Evolutionary conservation across 1,140 invertebrate species (phyloP), one percentile per base, ranked within the genome.

Genomic region (Brachionus rubens): DNA sequence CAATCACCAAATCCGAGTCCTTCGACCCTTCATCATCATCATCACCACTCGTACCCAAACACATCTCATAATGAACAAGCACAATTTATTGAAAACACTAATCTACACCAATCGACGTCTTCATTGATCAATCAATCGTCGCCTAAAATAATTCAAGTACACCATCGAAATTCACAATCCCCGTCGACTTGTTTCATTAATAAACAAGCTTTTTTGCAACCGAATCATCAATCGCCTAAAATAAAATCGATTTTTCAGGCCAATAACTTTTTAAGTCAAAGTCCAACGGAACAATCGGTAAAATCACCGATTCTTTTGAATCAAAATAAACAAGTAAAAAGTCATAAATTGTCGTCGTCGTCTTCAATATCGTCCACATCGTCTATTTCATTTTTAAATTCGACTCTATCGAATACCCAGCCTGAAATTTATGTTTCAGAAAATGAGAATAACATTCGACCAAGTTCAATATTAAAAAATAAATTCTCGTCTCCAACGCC

Each of bases 71-170:
- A 24, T 43, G 36, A 65, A 10, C 24, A n/a, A n/a, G n/a, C n/a
- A n/a, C n/a, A n/a, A n/a, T n/a, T n/a, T n/a, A n/a, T n/a, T n/a
- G n/a, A n/a, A n/a, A n/a, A n/a, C n/a, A n/a, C n/a, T 9, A 41
- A 41, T 16, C 7, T 43, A 2, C 40, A 43, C 36, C 16, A 65
- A 43, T 19, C 14, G 14, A 14, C 3, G 4, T 7, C 43, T 14
- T 46, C 43, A 7, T 14, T 16, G 14, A 16, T 21, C 19, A 65
- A 43, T 41, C 40, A 41, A 12, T 43, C 59, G 1, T 65, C 59
- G 16, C 59, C 59, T 30, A 65, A 65, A 65, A 65, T 65, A n/a
- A 65, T 65, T 19, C 59, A 65, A 43, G 33, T 65, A n/a, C 59
- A 65, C 10, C 16, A 65, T 14, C 19, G 59, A 24, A 28, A 21